A percentile compares a stretch with the other conserved stretches of the same genome.
phyloP scores from a whole-genome alignment of 1,140 invertebrate species.

The Anastrepha obliqua region DNA sequence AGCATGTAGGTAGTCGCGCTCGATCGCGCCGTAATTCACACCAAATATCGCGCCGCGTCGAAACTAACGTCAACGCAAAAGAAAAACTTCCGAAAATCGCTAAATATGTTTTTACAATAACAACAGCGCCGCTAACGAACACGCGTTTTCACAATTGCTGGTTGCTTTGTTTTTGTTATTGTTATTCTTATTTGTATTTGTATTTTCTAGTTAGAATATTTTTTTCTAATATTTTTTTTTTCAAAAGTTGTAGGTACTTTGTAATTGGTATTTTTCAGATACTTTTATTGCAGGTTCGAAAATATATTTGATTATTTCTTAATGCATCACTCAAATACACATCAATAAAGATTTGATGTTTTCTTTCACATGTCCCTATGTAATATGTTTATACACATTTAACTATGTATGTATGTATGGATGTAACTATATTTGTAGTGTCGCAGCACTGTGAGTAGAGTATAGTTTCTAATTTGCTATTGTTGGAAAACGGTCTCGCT shows the following conservation, averaged over 20 bases:
- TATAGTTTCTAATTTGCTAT: neutral
- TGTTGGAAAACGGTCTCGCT: slow-evolving; percentile 18
- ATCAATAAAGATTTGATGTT: neutral
- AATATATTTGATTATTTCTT: neutral
- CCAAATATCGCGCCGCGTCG: neutral
- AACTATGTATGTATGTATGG: neutral
- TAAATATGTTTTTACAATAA: slow-evolving; percentile 21
- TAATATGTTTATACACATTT: neutral
- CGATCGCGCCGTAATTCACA: neutral
- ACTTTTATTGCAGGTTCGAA: slow-evolving; percentile 22
- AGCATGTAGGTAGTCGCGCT: neutral
- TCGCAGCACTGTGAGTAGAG: neutral
- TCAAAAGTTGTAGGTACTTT: slow-evolving; percentile 38
- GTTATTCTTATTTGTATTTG: neutral
- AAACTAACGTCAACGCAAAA: neutral
- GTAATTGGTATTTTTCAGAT: slow-evolving; percentile 25
- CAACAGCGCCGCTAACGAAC: neutral
- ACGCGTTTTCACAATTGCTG: neutral
- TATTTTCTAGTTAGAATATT: neutral
- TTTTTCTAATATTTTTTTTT: neutral
- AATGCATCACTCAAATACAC: neutral
- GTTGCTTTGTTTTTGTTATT: neutral
- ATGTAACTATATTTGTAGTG: neutral
- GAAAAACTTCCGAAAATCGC: neutral
- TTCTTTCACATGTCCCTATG: slow-evolving; percentile 12